phyloP scores from a whole-genome alignment of 2,888 invertebrate genomes.

The Cheiracanthium punctorium region DNA sequence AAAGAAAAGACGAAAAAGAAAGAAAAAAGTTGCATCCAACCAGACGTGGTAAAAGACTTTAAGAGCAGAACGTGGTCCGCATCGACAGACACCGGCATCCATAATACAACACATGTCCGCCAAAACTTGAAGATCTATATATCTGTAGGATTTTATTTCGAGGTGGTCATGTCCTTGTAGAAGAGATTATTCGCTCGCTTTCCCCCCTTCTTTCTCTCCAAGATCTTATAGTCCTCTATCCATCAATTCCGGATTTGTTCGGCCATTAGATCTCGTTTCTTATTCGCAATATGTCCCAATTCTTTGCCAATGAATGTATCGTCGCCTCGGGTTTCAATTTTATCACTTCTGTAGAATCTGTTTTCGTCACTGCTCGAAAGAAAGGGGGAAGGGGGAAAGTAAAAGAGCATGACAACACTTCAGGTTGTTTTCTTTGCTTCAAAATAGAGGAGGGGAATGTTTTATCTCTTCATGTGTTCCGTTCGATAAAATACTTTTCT shows the following conservation, averaged over 20 bases:
- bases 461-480: too few species aligned
- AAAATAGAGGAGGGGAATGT: too few species aligned
- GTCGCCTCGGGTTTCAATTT: constrained; percentile 41
- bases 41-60: constrained; percentile 58
- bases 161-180: constrained; percentile 44
- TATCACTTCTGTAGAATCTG: constrained; percentile 27
- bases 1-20: neutral
- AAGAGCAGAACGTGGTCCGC: constrained; percentile 47
- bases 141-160: constrained; percentile 62
- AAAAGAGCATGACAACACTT: too few species aligned
- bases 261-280: constrained; percentile 53
- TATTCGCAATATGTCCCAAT: constrained; percentile 65
- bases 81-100: constrained; percentile 48
- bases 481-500: too few species aligned
- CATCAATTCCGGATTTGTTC: constrained; percentile 67
- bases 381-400: neutral
- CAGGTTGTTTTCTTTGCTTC: too few species aligned
- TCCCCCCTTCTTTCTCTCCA: constrained; percentile 49
- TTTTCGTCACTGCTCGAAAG: neutral
- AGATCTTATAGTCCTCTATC: constrained; percentile 62
- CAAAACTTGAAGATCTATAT: constrained; percentile 62
- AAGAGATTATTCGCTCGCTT: constrained; percentile 34
- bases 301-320: constrained; percentile 53
- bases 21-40: too few species aligned
- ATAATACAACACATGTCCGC: constrained; percentile 67